Evolutionary conservation across 2,888 invertebrate species (phyloP), one percentile per base, ranked within the genome.

Genomic region (Oligia latruncula): DNA sequence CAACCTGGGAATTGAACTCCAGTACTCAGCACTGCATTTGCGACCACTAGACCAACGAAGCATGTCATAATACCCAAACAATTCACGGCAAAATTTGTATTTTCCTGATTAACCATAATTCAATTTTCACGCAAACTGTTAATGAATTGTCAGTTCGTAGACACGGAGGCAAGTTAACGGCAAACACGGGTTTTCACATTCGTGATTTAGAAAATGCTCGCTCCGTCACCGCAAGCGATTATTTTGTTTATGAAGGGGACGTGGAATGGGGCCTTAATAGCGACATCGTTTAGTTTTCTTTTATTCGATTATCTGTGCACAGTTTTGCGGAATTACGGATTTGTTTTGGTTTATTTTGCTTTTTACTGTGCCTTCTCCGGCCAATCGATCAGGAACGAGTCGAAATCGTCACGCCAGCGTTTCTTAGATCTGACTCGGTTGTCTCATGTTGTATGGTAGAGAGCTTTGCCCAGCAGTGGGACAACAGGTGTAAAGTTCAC

Each of bases 211-310:
- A 95, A 95, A 95, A 94, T 92, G 90, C 91, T 92, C 92, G 92
- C 92, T 93, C 91, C 93, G 92, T 93, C 91, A 96, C 96, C 96
- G 94, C 96, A 97, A 95, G 93, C 93, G 93, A 95, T 96, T 95
- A 96, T 96, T 95, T 96, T 93, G 93, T 95, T 94, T 93, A 93
- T 94, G 89, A 89, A 88, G 91, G 90, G 90, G 89, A 78, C 86
- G 87, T 87, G 88, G 62, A 82, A 87, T 58, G 90, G 90, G 87
- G 88, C 90, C 91, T 91, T 94, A 94, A 94, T 94, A 85, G 93
- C 92, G 90, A 88, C 88, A 91, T 90, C 93, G 90, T 90, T 94
- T 94, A 93, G 90, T 91, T 93, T 93, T 93, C 91, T 93, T 93
- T 93, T 91, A 92, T 91, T 92, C 84, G 82, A 85, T 89, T 87